A percentile compares a stretch with the other conserved stretches of the same genome.
phyloP scores from a whole-genome alignment of 2,888 invertebrate species.

The Tetropium fuscum region DNA sequence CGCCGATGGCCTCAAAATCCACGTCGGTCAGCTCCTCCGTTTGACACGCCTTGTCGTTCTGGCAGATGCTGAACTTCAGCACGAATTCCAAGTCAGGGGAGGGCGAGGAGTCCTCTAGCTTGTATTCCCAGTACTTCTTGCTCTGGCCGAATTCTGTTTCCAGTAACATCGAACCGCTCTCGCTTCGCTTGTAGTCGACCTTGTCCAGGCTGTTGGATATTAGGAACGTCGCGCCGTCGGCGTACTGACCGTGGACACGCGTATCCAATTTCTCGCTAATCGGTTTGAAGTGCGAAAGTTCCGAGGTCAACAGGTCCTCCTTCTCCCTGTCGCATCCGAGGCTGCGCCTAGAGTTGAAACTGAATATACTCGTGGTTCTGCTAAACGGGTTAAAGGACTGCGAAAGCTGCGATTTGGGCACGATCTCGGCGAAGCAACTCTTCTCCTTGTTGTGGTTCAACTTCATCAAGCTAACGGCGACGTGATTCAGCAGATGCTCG shows the following conservation, averaged over 20 bases:
- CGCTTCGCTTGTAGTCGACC: constrained; percentile 76
- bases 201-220: constrained; percentile 73
- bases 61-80: constrained; percentile 77
- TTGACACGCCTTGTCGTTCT: constrained; percentile 71
- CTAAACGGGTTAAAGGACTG: constrained; percentile 35
- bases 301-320: constrained; percentile 81
- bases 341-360: constrained; percentile 18
- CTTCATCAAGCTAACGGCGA: constrained; percentile 65
- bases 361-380: constrained; percentile 20
- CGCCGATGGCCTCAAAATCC: constrained; percentile 26
- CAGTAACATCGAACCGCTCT: constrained; percentile 73
- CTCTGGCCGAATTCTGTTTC: constrained; percentile 67
- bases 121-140: constrained; percentile 70
- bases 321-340: constrained; percentile 61
- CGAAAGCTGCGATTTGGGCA: constrained; percentile 58
- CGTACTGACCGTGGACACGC: constrained; percentile 67
- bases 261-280: constrained; percentile 68
- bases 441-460: constrained; percentile 73
- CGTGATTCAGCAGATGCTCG: constrained; percentile 42
- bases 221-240: constrained; percentile 81
- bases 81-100: constrained; percentile 62
- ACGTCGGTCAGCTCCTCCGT: constrained; percentile 62
- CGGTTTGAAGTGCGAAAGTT: constrained; percentile 78
- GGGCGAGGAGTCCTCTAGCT: constrained; percentile 42
- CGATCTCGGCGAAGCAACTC: constrained; percentile 74